These are phyloP conservation scores for Rhabdornis inornatus DNA, from an alignment of 2,113 vertebrate species.

Conservation along the genomic window DNA sequence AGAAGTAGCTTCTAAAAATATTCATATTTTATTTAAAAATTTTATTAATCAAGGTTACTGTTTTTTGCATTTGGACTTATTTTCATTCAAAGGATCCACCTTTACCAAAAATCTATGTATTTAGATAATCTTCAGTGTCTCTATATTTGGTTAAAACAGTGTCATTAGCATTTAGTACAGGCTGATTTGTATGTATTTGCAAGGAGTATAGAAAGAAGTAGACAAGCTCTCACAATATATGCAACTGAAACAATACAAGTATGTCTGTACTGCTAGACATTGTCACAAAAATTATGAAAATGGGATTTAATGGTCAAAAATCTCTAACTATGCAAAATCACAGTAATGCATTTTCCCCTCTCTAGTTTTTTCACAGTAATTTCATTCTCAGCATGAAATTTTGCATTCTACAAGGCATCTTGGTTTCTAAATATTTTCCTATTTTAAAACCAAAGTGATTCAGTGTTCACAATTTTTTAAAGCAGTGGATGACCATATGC, in stretches of 20 bases:
- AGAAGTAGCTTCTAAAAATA: not conserved
- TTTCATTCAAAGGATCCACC: not conserved
- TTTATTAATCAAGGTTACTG: not conserved
- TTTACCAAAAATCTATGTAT: not conserved
- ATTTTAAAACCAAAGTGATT: not conserved
- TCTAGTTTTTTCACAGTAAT: not conserved
- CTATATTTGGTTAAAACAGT: not conserved
- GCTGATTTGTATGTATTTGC: not conserved
- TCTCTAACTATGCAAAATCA: not conserved
- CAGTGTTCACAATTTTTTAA: not conserved
- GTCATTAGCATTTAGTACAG: not conserved
- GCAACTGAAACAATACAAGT: not conserved
- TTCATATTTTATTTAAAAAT: not conserved
- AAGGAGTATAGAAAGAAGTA: not conserved
- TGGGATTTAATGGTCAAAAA: not conserved
- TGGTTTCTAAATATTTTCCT: not conserved
- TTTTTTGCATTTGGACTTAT: not conserved
- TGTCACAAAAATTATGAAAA: not conserved
- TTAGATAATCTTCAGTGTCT: not conserved
- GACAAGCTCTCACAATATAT: not conserved
- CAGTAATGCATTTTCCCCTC: not conserved
- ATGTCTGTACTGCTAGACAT: not conserved
- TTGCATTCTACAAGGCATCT: not conserved
- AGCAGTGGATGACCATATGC: not conserved
- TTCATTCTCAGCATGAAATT: not conserved